phyloP scores from a whole-genome alignment of 2,888 invertebrate genomes.

The Panzeria rudis region DNA sequence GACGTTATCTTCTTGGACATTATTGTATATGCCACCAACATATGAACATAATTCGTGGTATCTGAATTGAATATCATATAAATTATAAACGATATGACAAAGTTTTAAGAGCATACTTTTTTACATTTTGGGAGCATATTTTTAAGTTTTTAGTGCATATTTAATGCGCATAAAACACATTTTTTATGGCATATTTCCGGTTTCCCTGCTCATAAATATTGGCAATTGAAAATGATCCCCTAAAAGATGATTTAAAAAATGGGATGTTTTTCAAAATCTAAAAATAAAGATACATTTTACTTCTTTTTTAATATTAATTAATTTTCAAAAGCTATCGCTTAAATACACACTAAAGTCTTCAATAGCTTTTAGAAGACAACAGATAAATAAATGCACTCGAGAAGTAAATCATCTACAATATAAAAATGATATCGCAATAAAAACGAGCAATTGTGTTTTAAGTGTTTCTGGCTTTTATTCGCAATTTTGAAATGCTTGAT shows the following conservation, averaged over 20 bases:
- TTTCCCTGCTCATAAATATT: neutral
- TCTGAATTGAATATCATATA: too few species aligned
- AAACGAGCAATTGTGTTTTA: slow-evolving; percentile 56
- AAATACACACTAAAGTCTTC: slow-evolving; percentile 23
- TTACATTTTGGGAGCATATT: too few species aligned
- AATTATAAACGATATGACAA: too few species aligned
- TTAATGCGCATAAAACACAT: too few species aligned
- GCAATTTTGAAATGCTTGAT: slow-evolving; percentile 53
- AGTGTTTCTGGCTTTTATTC: slow-evolving; percentile 67
- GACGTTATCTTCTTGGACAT: too few species aligned
- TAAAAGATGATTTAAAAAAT: neutral
- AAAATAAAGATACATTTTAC: neutral
- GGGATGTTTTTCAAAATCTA: too few species aligned
- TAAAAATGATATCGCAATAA: slow-evolving; percentile 36
- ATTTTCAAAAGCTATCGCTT: slow-evolving; percentile 18
- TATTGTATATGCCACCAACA: too few species aligned
- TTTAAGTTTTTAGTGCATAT: too few species aligned
- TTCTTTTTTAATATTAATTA: slow-evolving; percentile 25
- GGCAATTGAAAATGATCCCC: neutral
- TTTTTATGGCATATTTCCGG: too few species aligned
- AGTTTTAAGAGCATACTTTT: too few species aligned
- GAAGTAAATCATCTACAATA: slow-evolving; percentile 40
- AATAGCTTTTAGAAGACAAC: slow-evolving; percentile 38
- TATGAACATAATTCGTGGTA: too few species aligned
- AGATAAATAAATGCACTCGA: slow-evolving; percentile 50